Percentiles rank a stretch among this genome's conserved stretches.
phyloP scores from a whole-genome alignment of 2,797 vertebrate species.

The Paedocypris micromegethes region DNA sequence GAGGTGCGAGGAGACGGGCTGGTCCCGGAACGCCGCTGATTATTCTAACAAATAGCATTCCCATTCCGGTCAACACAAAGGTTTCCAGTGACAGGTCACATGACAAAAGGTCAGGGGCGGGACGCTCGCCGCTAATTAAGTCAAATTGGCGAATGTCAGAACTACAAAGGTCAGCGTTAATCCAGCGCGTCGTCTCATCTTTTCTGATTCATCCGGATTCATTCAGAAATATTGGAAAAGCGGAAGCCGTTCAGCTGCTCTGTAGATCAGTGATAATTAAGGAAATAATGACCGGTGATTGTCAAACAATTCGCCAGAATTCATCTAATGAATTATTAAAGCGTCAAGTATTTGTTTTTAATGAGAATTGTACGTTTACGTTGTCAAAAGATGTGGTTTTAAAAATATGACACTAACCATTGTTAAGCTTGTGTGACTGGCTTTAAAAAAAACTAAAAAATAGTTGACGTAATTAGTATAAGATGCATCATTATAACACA shows the following conservation, averaged over 20 bases:
- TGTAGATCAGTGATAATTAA: too few relatives aligned
- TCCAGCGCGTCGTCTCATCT: conserved; percentile 60
- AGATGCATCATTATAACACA: too few relatives aligned
- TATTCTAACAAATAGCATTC: conserved; percentile 71
- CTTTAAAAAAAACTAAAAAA: too few relatives aligned
- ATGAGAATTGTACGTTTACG: too few relatives aligned
- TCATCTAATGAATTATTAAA: too few relatives aligned
- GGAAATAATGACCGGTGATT: too few relatives aligned
- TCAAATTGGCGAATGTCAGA: conserved; percentile 77
- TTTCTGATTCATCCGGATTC: conserved; percentile 38
- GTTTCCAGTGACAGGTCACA: conserved; percentile 71
- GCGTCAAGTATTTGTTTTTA: too few relatives aligned
- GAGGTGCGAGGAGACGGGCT: conserved; percentile 40
- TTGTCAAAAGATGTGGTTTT: too few relatives aligned
- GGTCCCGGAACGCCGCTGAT: conserved; percentile 54
- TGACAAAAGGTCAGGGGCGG: conserved; percentile 72
- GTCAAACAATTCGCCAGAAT: too few relatives aligned
- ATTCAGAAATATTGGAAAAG: conserved; percentile 37
- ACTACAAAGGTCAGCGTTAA: conserved; percentile 74
- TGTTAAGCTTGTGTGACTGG: too few relatives aligned
- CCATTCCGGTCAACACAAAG: conserved; percentile 71
- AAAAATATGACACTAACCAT: too few relatives aligned
- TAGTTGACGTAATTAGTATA: too few relatives aligned
- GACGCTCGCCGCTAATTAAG: conserved; percentile 74
- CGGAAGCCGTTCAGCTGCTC: conserved; percentile 19